These are phyloP conservation scores for Tolmerus cingulatus DNA, from an alignment of 2,888 invertebrate genomes.

Conservation along the genomic window DNA sequence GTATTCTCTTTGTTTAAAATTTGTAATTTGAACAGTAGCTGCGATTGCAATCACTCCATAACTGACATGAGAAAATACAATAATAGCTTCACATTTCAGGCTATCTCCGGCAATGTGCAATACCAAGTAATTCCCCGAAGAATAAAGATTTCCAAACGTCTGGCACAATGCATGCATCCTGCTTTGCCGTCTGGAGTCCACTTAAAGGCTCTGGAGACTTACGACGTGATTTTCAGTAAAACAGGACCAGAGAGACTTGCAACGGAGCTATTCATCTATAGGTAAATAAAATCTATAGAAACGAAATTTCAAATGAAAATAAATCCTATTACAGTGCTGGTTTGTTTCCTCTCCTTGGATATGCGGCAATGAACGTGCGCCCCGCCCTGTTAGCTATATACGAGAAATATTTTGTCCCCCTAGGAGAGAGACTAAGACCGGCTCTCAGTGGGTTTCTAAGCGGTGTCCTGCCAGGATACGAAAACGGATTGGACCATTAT, in stretches of 20 bases:
- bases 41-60: too few relatives aligned
- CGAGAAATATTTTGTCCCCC: conserved; percentile 86
- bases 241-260: conserved; percentile 83
- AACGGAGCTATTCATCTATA: conserved; percentile 84
- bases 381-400: conserved; percentile 82
- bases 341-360: conserved; percentile 85
- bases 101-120: conserved; percentile 79
- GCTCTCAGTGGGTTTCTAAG: conserved; percentile 87
- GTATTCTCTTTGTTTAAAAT: too few relatives aligned
- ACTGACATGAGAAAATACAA: background rate
- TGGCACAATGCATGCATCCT: conserved; percentile 94
- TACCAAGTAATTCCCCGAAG: conserved; percentile 86
- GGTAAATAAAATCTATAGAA: conserved; percentile 65
- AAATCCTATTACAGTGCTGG: conserved; percentile 66
- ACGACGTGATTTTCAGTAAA: conserved; percentile 88
- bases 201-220: conserved; percentile 88
- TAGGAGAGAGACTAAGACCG: conserved; percentile 74
- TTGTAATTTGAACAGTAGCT: too few relatives aligned
- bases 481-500: conserved; percentile 84
- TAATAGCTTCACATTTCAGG: conserved; percentile 63
- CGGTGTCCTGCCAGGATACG: conserved; percentile 86
- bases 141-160: conserved; percentile 86
- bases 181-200: conserved; percentile 91
- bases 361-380: conserved; percentile 90
- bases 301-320: background rate